Conservation (phyloP, 2,888 invertebrate genomes). For the Eupeodes latifasciatus region DNA sequence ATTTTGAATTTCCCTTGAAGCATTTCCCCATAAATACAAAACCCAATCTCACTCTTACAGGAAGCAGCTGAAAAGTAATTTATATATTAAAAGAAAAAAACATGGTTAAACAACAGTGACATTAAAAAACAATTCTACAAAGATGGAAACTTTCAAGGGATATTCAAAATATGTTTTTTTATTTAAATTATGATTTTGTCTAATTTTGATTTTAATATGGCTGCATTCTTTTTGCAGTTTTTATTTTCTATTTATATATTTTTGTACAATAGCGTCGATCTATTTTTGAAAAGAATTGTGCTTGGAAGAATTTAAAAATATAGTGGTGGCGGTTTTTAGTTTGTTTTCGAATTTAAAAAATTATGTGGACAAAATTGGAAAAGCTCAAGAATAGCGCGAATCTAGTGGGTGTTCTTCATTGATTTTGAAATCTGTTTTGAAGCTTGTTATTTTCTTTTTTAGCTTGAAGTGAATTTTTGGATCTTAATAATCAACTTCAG, state of each 20-base stretch:
- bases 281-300: conserved; percentile 45
- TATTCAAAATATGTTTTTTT: conserved; percentile 52
- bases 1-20: conserved; percentile 71
- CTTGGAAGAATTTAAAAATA: conserved; percentile 22
- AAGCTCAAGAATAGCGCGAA: neutral
- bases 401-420: conserved; percentile 7
- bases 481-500: too few relatives aligned
- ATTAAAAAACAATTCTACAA: conserved; percentile 69
- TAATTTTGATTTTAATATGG: conserved; percentile 2
- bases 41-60: conserved; percentile 76
- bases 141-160: conserved; percentile 55
- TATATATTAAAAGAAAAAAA: conserved; percentile 46
- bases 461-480: too few relatives aligned
- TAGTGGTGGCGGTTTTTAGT: conserved; percentile 45
- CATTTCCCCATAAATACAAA: conserved; percentile 53
- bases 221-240: conserved; percentile 17
- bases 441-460: too few relatives aligned
- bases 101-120: conserved; percentile 73
- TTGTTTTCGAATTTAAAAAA: conserved; percentile 14
- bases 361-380: conserved; percentile 22
- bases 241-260: conserved; percentile 18
- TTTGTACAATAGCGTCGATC: neutral
- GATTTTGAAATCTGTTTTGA: neutral
- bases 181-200: neutral
- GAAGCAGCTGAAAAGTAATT: conserved; percentile 75